Conservation (phyloP, 1,140 invertebrate species). For the Ceratina calcarata region DNA sequence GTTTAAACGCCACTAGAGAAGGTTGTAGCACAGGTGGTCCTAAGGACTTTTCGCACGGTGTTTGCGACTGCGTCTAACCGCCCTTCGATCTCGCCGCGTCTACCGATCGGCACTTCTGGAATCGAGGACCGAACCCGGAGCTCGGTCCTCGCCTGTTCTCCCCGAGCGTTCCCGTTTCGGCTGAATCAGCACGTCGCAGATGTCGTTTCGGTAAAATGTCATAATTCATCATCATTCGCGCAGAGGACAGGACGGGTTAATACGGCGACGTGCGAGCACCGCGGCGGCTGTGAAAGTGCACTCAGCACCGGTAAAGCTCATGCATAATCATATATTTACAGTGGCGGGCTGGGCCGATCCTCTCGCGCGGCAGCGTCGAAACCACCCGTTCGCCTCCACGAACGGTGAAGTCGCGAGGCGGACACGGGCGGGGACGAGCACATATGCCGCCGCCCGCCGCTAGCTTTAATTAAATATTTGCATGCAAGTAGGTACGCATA, state of each 20-base stretch:
- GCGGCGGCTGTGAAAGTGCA: conserved; percentile 69
- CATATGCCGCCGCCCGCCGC: conserved; percentile 59
- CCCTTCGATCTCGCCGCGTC: neutral
- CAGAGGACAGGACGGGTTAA: conserved; percentile 30
- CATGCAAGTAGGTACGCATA: conserved; percentile 58
- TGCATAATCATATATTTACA: conserved; percentile 78
- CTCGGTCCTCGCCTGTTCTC: neutral
- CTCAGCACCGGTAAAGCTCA: conserved; percentile 69
- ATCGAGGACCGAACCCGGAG: neutral
- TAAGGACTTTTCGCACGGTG: no score
- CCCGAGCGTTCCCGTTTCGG: conserved; percentile 7
- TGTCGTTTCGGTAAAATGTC: conserved; percentile 60
- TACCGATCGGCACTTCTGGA: no score
- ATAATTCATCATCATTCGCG: conserved; percentile 62
- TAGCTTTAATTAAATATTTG: conserved; percentile 75
- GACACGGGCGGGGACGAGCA: conserved; percentile 41
- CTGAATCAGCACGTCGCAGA: conserved; percentile 38
- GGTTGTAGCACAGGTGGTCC: no score
- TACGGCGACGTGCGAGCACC: conserved; percentile 38
- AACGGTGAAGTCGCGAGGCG: neutral
- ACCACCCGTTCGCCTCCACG: conserved; percentile 26
- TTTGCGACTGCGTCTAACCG: neutral
- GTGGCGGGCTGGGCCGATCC: conserved; percentile 40
- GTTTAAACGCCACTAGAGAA: no score
- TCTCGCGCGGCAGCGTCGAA: conserved; percentile 12